These are phyloP conservation scores for Panagrolaimus sp. DNA, from an alignment of 1,140 invertebrate genomes.

Conservation along the genomic window DNA sequence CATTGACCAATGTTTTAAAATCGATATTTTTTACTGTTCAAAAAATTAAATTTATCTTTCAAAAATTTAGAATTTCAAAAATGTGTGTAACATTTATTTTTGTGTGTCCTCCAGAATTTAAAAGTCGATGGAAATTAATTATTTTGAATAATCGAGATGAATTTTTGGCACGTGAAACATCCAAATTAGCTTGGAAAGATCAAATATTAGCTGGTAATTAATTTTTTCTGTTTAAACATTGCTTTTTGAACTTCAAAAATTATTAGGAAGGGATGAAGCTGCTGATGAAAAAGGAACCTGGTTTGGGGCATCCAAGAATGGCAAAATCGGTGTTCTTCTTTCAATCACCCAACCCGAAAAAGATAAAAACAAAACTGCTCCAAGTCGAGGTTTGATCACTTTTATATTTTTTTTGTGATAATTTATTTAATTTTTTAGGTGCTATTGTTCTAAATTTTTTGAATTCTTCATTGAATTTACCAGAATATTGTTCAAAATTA, in stretches of 20 bases:
- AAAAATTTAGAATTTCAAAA: neutral
- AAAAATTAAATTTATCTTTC: too few relatives aligned
- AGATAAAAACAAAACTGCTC: neutral
- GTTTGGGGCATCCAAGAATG: neutral
- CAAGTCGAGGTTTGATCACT: neutral
- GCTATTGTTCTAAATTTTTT: neutral
- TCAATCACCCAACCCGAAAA: neutral
- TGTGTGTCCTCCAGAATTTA: neutral
- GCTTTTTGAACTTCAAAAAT: neutral
- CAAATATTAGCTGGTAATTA: slow-evolving; percentile 12
- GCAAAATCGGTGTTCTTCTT: neutral
- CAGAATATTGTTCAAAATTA: neutral
- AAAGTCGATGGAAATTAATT: slow-evolving; percentile 3
- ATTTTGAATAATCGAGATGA: slow-evolving; percentile 5
- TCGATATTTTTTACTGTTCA: too few relatives aligned
- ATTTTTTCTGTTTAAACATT: neutral
- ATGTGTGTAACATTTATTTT: slow-evolving; percentile 11
- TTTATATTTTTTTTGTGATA: too few relatives aligned
- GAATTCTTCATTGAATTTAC: neutral
- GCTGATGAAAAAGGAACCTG: neutral
- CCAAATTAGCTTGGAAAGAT: neutral
- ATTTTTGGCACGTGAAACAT: neutral
- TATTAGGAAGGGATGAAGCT: neutral
- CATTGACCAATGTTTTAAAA: too few relatives aligned
- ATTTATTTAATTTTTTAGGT: neutral